phyloP scores from a whole-genome alignment of 2,888 invertebrate genomes.

The Lithophane ornitopus region DNA sequence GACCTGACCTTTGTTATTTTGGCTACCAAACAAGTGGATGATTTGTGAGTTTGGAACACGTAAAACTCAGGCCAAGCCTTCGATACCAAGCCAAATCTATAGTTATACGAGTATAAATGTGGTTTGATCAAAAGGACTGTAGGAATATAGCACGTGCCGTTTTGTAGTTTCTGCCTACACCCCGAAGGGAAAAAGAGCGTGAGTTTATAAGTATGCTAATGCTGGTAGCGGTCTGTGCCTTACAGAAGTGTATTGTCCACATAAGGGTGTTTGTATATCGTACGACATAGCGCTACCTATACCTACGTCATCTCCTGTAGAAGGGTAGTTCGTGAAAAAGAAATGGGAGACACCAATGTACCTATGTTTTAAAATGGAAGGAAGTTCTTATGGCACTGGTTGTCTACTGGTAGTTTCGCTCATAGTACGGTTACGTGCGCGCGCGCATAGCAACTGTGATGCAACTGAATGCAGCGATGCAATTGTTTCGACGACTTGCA shows the following conservation, averaged over 20 bases:
- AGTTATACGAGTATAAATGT: neutral
- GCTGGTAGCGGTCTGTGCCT: neutral
- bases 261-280: neutral
- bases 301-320: neutral
- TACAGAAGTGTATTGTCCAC: neutral
- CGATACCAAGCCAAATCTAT: neutral
- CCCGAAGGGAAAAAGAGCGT: neutral
- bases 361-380: neutral
- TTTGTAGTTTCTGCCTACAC: neutral
- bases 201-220: no score
- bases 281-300: neutral
- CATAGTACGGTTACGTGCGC: slow-evolving; percentile 34
- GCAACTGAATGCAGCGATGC: slow-evolving; percentile 61
- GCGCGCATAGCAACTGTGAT: slow-evolving; percentile 60
- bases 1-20: slow-evolving; percentile 23
- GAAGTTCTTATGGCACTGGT: neutral
- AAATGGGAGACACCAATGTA: neutral
- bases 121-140: neutral
- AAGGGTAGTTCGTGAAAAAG: neutral
- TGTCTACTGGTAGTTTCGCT: slow-evolving; percentile 2
- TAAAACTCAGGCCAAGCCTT: neutral
- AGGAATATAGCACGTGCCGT: neutral
- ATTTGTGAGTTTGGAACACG: neutral
- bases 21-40: neutral
- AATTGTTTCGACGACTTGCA: slow-evolving; percentile 69